Evolutionary conservation across 1,140 invertebrate genomes (phyloP).

Genomic region (Neodiprion virginianus): DNA sequence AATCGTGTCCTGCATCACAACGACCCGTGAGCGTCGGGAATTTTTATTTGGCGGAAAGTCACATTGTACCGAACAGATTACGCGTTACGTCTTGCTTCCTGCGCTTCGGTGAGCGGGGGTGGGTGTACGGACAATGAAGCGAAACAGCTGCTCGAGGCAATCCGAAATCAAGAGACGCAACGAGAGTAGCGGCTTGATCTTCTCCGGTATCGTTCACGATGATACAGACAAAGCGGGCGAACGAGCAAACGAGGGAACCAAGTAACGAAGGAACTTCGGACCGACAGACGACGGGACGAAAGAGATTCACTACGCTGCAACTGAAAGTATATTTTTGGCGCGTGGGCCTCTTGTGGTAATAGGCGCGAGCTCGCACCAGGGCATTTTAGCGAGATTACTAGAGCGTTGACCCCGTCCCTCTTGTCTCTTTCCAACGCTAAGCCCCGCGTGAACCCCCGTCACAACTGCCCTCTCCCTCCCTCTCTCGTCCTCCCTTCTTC

Average conservation of each 20-base stretch:
- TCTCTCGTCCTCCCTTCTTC: constrained; percentile 14
- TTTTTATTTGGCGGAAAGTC: too few relatives aligned
- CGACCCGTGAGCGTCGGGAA: too few relatives aligned
- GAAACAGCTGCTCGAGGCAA: background rate
- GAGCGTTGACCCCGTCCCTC: background rate
- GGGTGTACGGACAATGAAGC: background rate
- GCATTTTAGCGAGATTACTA: constrained; percentile 7
- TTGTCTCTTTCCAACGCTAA: constrained; percentile 6
- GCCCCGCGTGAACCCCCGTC: constrained; percentile 5
- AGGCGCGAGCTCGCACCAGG: background rate
- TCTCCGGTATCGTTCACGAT: too few relatives aligned
- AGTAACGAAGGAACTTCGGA: too few relatives aligned
- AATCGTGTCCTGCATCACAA: too few relatives aligned
- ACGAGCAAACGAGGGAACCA: too few relatives aligned
- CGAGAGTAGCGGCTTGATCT: too few relatives aligned
- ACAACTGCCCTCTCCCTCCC: constrained; percentile 13
- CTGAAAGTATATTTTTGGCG: background rate
- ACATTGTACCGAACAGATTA: too few relatives aligned
- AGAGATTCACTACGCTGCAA: background rate
- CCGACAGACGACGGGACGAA: background rate
- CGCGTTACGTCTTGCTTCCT: too few relatives aligned
- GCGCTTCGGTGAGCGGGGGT: too few relatives aligned
- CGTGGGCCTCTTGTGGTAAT: constrained; percentile 6
- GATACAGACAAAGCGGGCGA: too few relatives aligned
- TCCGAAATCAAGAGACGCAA: too few relatives aligned